A percentile compares a stretch with the other conserved stretches of the same genome.
Conservation (phyloP, 1,140 invertebrate genomes). For the Trialeurodes vaporariorum region DNA sequence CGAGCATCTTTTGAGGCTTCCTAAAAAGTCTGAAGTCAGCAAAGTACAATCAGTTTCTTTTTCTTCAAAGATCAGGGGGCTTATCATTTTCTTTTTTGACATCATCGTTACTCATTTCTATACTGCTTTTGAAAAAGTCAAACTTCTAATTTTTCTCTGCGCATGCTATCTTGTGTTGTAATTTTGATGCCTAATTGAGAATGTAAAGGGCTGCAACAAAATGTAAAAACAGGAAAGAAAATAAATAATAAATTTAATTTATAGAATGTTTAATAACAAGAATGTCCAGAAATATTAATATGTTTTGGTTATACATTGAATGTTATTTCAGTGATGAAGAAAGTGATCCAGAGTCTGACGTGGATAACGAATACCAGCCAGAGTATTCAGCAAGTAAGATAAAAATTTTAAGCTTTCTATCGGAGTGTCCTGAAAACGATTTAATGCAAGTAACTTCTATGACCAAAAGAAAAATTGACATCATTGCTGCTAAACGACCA, state of each 20-base stretch:
- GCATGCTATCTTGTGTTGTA: too few relatives aligned
- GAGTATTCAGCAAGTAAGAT: background rate
- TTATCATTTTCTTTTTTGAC: too few relatives aligned
- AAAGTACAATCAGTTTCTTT: background rate
- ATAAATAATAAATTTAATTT: background rate
- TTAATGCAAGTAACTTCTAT: constrained; percentile 52
- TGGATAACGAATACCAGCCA: background rate
- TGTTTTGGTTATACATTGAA: background rate
- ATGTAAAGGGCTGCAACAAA: too few relatives aligned
- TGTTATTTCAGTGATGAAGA: background rate
- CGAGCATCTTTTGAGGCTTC: background rate
- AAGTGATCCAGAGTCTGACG: background rate
- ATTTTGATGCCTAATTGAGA: too few relatives aligned
- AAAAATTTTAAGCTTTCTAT: background rate
- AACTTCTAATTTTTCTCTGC: too few relatives aligned
- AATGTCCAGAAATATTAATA: background rate
- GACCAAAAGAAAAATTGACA: constrained; percentile 58
- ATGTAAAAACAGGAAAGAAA: too few relatives aligned
- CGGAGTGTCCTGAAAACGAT: constrained; percentile 34
- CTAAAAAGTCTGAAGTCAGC: background rate
- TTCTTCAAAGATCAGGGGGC: too few relatives aligned
- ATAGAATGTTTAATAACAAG: background rate
- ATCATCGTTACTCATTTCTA: too few relatives aligned
- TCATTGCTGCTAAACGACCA: constrained; percentile 51
- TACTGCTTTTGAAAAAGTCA: too few relatives aligned